These are phyloP conservation scores for Diploptera punctata DNA, from an alignment of 2,888 invertebrate genomes.

Conservation along the genomic window DNA sequence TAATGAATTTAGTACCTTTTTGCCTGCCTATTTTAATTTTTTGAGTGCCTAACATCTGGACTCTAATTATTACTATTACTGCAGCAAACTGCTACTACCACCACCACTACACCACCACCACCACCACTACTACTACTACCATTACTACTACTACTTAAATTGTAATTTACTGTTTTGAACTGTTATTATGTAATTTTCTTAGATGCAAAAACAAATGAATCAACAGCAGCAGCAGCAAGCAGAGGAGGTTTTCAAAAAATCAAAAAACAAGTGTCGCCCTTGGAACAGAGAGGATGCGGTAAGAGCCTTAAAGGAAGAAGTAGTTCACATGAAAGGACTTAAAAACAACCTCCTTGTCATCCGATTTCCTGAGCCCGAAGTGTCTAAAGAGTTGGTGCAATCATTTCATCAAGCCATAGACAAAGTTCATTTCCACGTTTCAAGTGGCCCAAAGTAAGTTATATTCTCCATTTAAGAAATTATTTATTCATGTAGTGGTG, in stretches of 20 bases:
- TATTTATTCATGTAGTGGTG: too few relatives aligned
- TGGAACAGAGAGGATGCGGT: constrained; percentile 68
- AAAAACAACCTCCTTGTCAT: constrained; percentile 59
- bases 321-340: constrained; percentile 59
- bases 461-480: too few relatives aligned
- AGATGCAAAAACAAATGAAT: background rate
- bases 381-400: constrained; percentile 66
- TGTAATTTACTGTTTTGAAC: too few relatives aligned
- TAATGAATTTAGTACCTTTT: too few relatives aligned
- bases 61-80: too few relatives aligned
- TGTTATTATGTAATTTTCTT: too few relatives aligned
- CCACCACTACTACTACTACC: too few relatives aligned
- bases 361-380: constrained; percentile 72
- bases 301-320: constrained; percentile 64
- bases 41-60: too few relatives aligned
- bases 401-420: constrained; percentile 66
- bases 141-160: too few relatives aligned
- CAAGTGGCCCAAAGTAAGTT: constrained; percentile 62
- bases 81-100: too few relatives aligned
- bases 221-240: constrained; percentile 16
- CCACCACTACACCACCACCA: too few relatives aligned
- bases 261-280: constrained; percentile 59
- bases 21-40: too few relatives aligned
- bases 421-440: constrained; percentile 70
- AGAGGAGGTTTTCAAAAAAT: constrained; percentile 41